Base-by-base conservation (phyloP, 2,888 invertebrate genomes). In the Mesoligia furuncula region DNA sequence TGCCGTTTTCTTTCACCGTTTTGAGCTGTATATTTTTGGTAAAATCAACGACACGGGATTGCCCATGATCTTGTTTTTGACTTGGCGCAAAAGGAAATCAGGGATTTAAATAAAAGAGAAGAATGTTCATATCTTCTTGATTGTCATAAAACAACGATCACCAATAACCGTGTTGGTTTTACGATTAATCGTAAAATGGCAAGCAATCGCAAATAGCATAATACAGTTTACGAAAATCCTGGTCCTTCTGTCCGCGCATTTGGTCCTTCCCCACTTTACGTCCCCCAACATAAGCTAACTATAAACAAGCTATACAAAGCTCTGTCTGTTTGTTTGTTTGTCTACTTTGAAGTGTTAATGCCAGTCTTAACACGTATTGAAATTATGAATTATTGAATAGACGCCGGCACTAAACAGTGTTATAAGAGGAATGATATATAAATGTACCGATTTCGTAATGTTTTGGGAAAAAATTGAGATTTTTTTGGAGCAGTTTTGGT, bases 361-460 rank as follows among this genome's bases (percentile, higher is more conserved):
- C 82, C 89, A 94, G 92, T 93, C 95, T 94, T 93, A 91, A 91
- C 95, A 95, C 94, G 94, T 94, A 90, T 92, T 87, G 89, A 89
- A 91, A 91, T 93, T 88, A 95, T 95, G 95, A 95, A 95, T 95
- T 95, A 95, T 95, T 94, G 93, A 95, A 92, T 91, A 94, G 93
- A 90, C 88, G 89, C 89, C 82, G 68, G 87, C 88, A 88, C 88
- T 90, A 91, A 87, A 89, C 85, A 87, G 84, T 90, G 85, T 88
- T 89, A 87, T 77, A 77, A 70, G 78, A 83, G 83, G 90, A 90
- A 92, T 92, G 88, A 74, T 75, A 84, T 86, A 83, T 87, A 76
- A 85, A 87, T 83, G 79, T 85, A 72, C 36, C 71, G 85, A 79
- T 85, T 84, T 85, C 51, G 39, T 76, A 76, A 82, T 82, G 67